Conservation (phyloP, 2,113 vertebrate species). For the Cichladusa arquata region DNA sequence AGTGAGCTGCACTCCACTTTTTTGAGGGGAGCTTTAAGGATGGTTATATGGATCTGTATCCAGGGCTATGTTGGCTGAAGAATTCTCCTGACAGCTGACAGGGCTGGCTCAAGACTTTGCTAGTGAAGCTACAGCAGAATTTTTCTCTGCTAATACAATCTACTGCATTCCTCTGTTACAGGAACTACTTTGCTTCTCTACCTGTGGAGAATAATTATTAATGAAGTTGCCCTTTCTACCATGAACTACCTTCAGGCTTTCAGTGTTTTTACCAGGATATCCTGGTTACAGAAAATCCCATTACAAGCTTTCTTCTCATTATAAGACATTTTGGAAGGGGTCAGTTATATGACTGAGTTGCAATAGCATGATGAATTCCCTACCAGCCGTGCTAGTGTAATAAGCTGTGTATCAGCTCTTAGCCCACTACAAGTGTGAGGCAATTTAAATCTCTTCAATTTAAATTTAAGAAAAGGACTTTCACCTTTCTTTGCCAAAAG, state of each 20-base stretch:
- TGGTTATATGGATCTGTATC: accelerated
- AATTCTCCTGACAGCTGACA: neutral
- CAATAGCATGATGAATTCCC: neutral
- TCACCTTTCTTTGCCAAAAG: neutral
- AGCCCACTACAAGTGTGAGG: neutral
- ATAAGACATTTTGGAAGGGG: neutral
- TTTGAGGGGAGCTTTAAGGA: neutral
- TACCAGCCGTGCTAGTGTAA: neutral
- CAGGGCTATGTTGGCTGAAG: neutral
- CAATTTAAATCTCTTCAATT: neutral
- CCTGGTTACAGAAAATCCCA: neutral
- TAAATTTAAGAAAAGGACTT: neutral
- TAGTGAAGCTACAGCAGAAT: neutral
- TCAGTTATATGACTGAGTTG: neutral
- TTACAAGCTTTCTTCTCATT: neutral
- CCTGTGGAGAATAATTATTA: neutral
- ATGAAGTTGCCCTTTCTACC: neutral
- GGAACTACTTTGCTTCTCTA: neutral
- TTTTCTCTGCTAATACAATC: neutral
- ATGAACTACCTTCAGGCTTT: neutral
- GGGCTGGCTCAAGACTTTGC: neutral
- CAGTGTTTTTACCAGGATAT: neutral
- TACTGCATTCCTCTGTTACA: neutral
- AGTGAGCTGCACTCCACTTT: neutral
- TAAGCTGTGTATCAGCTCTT: neutral